Evolutionary conservation across 1,140 invertebrate genomes (phyloP), one percentile per base, ranked within the genome.

Genomic region (Dryas iulia): DNA sequence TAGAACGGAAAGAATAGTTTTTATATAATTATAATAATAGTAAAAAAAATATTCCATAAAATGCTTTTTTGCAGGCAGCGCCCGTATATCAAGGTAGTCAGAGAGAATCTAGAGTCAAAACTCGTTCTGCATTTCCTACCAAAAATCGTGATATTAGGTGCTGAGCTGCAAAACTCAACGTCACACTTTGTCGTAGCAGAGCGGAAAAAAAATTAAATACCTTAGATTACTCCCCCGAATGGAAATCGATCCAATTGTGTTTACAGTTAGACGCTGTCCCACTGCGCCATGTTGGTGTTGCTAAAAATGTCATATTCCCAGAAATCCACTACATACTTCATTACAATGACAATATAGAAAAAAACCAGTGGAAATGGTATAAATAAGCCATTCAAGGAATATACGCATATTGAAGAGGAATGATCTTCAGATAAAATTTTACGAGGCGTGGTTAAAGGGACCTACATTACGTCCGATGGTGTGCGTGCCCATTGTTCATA

Each of bases 381-480:
- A 69, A 63, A 69, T 65, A 69, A 63, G 54, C 53, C 59, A 59
- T 62, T 69, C 12, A 59, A 26, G 52, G 33, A 58, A 54, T 54
- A 60, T 35, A 35, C 26, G 59, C 31, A 69, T 57, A 58, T 62
- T 60, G 59, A 69, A 69, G 66, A 69, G 66, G 66, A 69, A 69
- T 59, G 67, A 69, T 69, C 56, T 69, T 63, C 47, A 59, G 67
- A 69, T 69, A 69, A 69, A 69, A 69, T 69, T 69, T 69, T 69
- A 69, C 67, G 67, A 69, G 67, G 25, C 60, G 10, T 59, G 60
- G 33, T 69, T 63, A 69, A 69, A 57, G 67, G 67, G 67, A 47
- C 14, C 39, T 59, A 53, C 14, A 33, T 5, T 69, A 21, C 14
- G 67, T 63, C 61, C 67, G 14, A 54, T 59, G 5, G 14, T 18